Conservation (phyloP, 2,888 invertebrate genomes). For the Barypeithes pellucidus region DNA sequence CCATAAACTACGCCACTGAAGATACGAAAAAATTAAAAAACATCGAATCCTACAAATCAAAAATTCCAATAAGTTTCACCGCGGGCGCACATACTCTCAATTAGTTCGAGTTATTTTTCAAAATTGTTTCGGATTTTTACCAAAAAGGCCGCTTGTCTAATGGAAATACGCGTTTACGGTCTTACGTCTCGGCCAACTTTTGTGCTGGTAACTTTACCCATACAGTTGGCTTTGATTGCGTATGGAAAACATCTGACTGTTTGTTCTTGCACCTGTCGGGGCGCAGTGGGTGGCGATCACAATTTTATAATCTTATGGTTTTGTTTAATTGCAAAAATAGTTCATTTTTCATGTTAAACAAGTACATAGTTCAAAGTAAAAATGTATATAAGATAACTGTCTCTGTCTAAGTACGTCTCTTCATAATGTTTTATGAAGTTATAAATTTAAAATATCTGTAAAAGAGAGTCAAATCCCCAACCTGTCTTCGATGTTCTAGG, state of each 20-base stretch:
- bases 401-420: no score
- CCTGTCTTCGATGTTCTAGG: no score
- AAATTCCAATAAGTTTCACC: constrained; percentile 50
- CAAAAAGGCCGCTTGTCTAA: neutral
- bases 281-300: constrained; percentile 4
- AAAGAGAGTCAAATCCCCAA: no score
- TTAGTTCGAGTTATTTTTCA: constrained; percentile 60
- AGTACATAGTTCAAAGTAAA: no score
- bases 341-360: no score
- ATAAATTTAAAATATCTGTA: no score
- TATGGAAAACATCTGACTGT: constrained; percentile 28
- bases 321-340: no score
- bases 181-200: neutral
- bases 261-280: constrained; percentile 23
- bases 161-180: neutral
- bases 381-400: no score
- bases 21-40: constrained; percentile 13
- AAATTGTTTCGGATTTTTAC: constrained; percentile 47
- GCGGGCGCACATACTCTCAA: constrained; percentile 54
- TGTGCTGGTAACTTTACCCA: neutral
- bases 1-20: constrained; percentile 23
- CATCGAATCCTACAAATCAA: constrained; percentile 44
- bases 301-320: no score
- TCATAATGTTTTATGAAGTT: no score
- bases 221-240: constrained; percentile 10